These are phyloP conservation scores for Melinaea menophilus DNA, from an alignment of 2,888 invertebrate species.

Conservation along the genomic window DNA sequence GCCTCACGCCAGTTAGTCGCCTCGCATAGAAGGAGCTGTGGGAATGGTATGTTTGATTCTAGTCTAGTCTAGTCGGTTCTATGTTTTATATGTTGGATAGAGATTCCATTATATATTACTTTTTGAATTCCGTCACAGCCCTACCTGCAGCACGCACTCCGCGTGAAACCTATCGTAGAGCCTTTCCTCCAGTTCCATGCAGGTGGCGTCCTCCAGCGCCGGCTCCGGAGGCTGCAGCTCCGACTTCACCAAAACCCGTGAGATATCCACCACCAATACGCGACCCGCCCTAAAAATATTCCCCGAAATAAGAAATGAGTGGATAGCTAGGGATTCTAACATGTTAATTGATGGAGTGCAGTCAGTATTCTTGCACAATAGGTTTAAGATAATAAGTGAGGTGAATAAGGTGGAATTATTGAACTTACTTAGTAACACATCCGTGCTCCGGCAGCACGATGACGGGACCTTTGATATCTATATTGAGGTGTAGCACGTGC, in stretches of 20 bases:
- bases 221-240: constrained; percentile 84
- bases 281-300: constrained; percentile 78
- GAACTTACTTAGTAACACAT: constrained; percentile 79
- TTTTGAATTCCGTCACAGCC: background rate
- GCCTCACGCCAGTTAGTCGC: constrained; percentile 86
- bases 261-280: constrained; percentile 84
- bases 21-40: constrained; percentile 59
- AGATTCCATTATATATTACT: too few relatives aligned
- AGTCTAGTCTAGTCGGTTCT: background rate
- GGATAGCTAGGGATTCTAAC: too few relatives aligned
- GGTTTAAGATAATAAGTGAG: background rate
- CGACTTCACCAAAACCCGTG: constrained; percentile 82
- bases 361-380: background rate
- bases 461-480: constrained; percentile 87
- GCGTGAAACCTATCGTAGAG: constrained; percentile 87
- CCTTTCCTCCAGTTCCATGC: constrained; percentile 89
- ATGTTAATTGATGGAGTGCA: too few relatives aligned
- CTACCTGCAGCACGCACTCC: constrained; percentile 83
- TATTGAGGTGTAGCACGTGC: constrained; percentile 82
- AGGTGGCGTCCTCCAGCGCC: constrained; percentile 85
- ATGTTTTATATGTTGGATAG: background rate
- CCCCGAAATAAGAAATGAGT: background rate
- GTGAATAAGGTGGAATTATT: background rate
- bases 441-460: constrained; percentile 87
- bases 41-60: background rate